phyloP scores from a whole-genome alignment of 1,140 invertebrate species.

The Globodera rostochiensis region DNA sequence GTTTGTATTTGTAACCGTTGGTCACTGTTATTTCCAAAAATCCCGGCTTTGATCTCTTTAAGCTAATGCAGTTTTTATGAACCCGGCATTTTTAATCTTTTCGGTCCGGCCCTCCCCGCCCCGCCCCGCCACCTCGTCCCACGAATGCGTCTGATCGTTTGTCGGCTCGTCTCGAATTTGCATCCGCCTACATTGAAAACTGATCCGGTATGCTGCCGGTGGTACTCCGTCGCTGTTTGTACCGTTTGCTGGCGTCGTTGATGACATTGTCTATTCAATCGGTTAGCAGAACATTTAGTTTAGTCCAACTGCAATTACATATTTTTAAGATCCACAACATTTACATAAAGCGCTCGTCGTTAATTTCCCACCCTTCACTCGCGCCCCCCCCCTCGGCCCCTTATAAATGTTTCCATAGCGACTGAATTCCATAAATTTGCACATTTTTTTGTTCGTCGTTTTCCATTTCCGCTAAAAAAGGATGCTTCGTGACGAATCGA shows the following conservation, averaged over 20 bases:
- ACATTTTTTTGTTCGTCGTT: not conserved
- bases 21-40: no score
- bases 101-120: no score
- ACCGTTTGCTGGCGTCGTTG: not conserved
- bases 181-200: slow-evolving; percentile 25
- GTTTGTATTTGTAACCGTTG: no score
- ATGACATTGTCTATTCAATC: no score
- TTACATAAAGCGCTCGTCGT: no score
- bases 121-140: not conserved
- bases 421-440: not conserved
- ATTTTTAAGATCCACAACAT: no score
- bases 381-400: not conserved
- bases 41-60: no score
- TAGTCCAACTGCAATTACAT: not conserved
- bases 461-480: no score
- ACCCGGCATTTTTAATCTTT: no score
- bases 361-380: not conserved
- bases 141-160: not conserved
- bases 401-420: not conserved
- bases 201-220: not conserved
- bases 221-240: not conserved
- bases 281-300: no score
- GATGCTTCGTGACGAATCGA: no score
- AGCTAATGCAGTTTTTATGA: no score
- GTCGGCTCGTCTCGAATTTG: slow-evolving; percentile 11